phyloP scores from a whole-genome alignment of 2,888 invertebrate genomes.

The Callinectes sapidus region DNA sequence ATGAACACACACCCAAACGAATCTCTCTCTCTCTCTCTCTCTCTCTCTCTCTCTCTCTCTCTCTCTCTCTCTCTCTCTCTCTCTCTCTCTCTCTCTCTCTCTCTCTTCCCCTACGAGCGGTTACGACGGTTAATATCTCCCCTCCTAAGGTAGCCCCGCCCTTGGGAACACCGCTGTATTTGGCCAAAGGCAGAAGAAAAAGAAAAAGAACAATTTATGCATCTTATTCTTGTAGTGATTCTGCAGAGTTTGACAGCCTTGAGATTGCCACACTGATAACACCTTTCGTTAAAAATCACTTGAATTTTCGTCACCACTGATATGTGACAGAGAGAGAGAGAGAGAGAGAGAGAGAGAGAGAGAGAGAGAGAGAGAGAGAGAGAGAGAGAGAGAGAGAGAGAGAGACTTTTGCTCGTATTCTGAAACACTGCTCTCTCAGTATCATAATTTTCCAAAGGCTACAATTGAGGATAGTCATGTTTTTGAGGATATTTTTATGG shows the following conservation, averaged over 20 bases:
- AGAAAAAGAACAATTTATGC: no score
- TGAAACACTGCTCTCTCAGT: no score
- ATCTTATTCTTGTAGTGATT: background rate
- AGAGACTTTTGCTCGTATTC: no score
- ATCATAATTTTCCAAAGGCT: no score
- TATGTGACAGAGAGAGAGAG: background rate
- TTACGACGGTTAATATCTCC: background rate
- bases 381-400: no score
- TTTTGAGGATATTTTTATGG: no score
- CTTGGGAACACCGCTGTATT: background rate
- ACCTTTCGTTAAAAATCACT: background rate
- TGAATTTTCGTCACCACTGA: background rate
- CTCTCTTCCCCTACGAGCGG: background rate
- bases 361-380: no score
- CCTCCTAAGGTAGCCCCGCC: background rate
- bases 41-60: background rate
- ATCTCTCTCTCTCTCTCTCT: background rate
- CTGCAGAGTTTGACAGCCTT: background rate
- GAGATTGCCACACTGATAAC: background rate
- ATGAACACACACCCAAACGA: no score
- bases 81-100: background rate
- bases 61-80: background rate
- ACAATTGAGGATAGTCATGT: no score
- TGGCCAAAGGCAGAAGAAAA: no score
- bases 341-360: background rate